Percentiles rank a stretch among this genome's conserved stretches.
Evolutionary conservation across 2,797 vertebrate species (phyloP).

Genomic region (Zalophus californianus): DNA sequence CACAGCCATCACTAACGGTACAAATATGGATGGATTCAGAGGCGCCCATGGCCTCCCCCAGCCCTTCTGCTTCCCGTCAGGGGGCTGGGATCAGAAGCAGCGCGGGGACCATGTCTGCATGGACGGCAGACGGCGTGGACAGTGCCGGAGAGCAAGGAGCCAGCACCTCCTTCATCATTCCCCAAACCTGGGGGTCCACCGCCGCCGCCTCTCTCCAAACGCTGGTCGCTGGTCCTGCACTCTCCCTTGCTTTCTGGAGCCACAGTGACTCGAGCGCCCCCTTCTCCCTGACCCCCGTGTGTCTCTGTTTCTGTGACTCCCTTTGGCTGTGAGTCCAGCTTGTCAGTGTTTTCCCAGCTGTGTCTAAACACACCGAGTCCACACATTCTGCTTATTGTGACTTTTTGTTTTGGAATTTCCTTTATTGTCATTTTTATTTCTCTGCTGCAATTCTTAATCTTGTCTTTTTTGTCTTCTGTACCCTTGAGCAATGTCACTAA

Average conservation of each 20-base stretch:
- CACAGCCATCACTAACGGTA: not conserved
- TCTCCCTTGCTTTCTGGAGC: not conserved
- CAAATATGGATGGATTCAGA: not conserved
- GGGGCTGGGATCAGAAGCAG: too few species aligned
- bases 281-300: not conserved
- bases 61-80: too few species aligned
- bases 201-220: too few species aligned
- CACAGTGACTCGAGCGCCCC: not conserved
- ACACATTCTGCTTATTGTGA: too few species aligned
- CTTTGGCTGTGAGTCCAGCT: not conserved
- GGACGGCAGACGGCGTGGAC: accelerated
- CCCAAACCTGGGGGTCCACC: not conserved
- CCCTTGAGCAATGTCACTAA: not conserved
- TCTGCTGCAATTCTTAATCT: not conserved
- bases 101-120: accelerated
- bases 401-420: not conserved
- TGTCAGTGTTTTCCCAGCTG: not conserved
- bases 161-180: too few species aligned
- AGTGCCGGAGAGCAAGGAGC: accelerated
- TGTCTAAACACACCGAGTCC: not conserved
- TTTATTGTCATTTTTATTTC: not conserved
- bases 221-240: accelerated
- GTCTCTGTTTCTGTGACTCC: not conserved
- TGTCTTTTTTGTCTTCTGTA: not conserved
- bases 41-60: too few species aligned